phyloP scores from a whole-genome alignment of 2,888 invertebrate genomes.

The Stenichneumon culpator region DNA sequence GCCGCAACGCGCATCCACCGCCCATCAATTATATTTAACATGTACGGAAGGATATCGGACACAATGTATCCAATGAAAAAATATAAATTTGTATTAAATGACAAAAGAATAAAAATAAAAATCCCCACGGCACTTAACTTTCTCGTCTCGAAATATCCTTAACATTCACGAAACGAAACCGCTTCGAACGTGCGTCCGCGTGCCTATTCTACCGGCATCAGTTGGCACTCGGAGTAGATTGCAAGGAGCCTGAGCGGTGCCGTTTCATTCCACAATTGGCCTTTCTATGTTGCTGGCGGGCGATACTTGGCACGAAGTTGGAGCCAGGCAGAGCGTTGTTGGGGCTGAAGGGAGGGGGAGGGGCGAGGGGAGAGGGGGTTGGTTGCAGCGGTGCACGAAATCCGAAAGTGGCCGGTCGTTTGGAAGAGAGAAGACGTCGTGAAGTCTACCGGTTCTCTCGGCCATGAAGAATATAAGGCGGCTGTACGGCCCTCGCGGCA shows the following conservation, averaged over 20 bases:
- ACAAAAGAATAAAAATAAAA: not conserved
- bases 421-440: slow-evolving; percentile 15
- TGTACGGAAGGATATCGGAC: not conserved
- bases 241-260: slow-evolving; percentile 54
- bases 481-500: not conserved
- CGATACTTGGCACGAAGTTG: slow-evolving; percentile 40
- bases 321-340: not conserved
- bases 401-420: slow-evolving; percentile 59
- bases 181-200: slow-evolving; percentile 47
- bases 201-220: slow-evolving; percentile 28
- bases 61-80: slow-evolving; percentile 3
- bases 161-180: slow-evolving; percentile 58
- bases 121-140: slow-evolving; percentile 36
- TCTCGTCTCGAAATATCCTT: slow-evolving; percentile 53
- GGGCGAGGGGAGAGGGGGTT: not conserved
- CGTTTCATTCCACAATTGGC: slow-evolving; percentile 66
- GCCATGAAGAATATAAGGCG: slow-evolving; percentile 30
- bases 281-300: slow-evolving; percentile 62
- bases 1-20: not conserved
- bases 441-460: slow-evolving; percentile 16
- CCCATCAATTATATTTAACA: slow-evolving; percentile 13
- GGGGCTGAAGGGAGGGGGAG: not conserved
- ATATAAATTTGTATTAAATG: not conserved
- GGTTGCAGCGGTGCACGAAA: slow-evolving; percentile 44
- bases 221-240: slow-evolving; percentile 38